Conservation (phyloP, 2,888 invertebrate genomes). For the Meteorus colon region DNA sequence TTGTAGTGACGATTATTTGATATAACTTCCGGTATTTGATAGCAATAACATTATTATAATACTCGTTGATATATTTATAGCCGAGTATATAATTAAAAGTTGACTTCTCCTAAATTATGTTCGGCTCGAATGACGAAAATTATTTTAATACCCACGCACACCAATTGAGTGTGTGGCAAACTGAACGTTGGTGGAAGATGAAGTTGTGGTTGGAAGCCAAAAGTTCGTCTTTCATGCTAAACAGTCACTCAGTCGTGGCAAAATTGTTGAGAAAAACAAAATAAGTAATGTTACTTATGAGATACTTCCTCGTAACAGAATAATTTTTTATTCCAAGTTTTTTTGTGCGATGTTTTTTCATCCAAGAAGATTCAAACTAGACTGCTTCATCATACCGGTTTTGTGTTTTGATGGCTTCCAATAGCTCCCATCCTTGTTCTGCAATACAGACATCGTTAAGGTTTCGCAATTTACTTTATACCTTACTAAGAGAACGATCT, state of each 20-base stretch:
- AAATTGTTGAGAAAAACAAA: neutral
- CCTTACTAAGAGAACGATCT: neutral
- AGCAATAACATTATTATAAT: too few relatives aligned
- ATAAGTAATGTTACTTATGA: neutral
- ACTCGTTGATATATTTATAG: neutral
- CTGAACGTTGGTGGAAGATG: conserved; percentile 17
- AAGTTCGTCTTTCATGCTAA: conserved; percentile 6
- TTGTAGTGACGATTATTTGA: too few relatives aligned
- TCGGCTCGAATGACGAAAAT: neutral
- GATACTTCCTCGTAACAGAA: neutral
- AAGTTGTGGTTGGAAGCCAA: conserved; percentile 18
- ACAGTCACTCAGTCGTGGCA: neutral
- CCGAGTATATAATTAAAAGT: neutral
- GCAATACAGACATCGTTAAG: neutral
- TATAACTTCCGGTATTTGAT: too few relatives aligned
- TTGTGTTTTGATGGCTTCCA: neutral
- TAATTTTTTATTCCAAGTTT: neutral
- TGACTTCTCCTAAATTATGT: neutral
- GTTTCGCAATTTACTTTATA: neutral
- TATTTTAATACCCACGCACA: neutral
- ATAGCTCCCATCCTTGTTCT: neutral
- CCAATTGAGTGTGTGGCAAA: neutral
- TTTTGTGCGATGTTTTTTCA: neutral
- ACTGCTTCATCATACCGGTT: neutral
- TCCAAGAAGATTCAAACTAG: neutral